These are phyloP conservation scores for Heliconius erato DNA, from an alignment of 2,888 invertebrate species.

Conservation along the genomic window DNA sequence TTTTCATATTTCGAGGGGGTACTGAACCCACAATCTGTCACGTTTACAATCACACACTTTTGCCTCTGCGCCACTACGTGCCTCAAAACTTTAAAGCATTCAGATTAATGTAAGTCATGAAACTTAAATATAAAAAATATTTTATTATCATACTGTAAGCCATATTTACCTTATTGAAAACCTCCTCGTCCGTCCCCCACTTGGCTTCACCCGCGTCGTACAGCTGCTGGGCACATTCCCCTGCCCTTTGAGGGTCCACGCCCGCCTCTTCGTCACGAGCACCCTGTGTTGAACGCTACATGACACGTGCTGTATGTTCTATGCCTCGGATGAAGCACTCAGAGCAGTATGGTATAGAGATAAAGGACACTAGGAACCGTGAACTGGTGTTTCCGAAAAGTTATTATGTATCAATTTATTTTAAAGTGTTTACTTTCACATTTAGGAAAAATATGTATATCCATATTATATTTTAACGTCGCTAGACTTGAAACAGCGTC, in stretches of 20 bases:
- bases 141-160: neutral
- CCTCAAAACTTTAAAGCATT: too few species aligned
- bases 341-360: neutral
- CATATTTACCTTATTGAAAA: slow-evolving; percentile 86
- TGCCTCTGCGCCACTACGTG: neutral
- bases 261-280: slow-evolving; percentile 88
- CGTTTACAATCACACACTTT: neutral
- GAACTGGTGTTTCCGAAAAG: neutral
- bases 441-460: too few species aligned
- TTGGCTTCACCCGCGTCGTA: slow-evolving; percentile 90
- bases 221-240: slow-evolving; percentile 89
- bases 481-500: too few species aligned
- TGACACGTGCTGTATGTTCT: slow-evolving; percentile 53
- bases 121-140: neutral
- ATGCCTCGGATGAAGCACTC: slow-evolving; percentile 57
- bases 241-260: slow-evolving; percentile 88
- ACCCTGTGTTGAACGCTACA: slow-evolving; percentile 74
- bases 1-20: neutral
- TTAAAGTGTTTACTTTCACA: too few species aligned
- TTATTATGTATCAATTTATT: too few species aligned
- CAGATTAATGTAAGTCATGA: neutral
- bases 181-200: slow-evolving; percentile 90
- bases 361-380: neutral
- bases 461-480: too few species aligned
- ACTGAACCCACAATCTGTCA: neutral